Conservation (phyloP, 1,140 invertebrate species). For the Berghia stephanieae region DNA sequence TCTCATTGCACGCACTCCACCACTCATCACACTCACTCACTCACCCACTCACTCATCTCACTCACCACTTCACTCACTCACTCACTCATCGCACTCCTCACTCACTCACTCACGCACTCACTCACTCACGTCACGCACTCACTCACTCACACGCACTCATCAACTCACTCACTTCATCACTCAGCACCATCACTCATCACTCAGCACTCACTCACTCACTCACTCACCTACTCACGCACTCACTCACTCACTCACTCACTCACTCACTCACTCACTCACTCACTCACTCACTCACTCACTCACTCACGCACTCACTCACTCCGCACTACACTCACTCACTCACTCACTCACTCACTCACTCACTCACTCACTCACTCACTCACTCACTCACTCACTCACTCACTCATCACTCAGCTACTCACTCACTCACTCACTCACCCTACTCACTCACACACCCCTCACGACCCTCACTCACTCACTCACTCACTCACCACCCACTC, state of each 20-base stretch:
- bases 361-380: background rate
- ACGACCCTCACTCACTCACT: constrained; percentile 21
- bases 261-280: background rate
- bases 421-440: constrained; percentile 19
- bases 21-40: constrained; percentile 14
- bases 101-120: constrained; percentile 19
- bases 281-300: constrained; percentile 15
- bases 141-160: background rate
- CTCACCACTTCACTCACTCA: background rate
- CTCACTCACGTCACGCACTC: background rate
- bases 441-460: constrained; percentile 10
- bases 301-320: background rate
- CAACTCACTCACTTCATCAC: background rate
- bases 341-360: background rate
- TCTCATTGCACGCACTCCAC: background rate
- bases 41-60: constrained; percentile 15
- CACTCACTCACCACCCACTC: constrained; percentile 16
- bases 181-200: no score
- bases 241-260: constrained; percentile 5
- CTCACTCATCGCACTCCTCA: background rate
- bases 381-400: background rate
- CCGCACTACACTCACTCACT: background rate
- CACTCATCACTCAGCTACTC: background rate
- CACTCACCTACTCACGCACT: background rate
- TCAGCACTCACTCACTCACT: no score